phyloP scores from a whole-genome alignment of 2,888 invertebrate species.

The Rhogogaster chlorosoma region DNA sequence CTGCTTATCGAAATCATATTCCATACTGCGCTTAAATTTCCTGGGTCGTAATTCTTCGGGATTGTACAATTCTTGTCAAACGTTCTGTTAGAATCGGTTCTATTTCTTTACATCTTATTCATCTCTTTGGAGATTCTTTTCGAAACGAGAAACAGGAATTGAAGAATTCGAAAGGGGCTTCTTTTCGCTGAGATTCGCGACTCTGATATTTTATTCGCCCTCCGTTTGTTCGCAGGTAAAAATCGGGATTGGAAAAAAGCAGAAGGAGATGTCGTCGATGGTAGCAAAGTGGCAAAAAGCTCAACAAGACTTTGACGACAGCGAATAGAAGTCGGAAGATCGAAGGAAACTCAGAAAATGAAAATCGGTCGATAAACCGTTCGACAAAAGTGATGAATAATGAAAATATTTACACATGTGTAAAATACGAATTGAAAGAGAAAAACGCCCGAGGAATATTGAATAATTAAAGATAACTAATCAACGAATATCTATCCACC shows the following conservation, averaged over 20 bases:
- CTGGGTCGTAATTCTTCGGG: background rate
- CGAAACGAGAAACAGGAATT: background rate
- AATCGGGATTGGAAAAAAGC: conserved; percentile 83
- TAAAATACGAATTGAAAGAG: background rate
- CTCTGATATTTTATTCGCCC: background rate
- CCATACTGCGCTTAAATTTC: background rate
- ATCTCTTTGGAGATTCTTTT: background rate
- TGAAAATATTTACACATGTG: background rate
- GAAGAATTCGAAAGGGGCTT: background rate
- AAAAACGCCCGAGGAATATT: background rate
- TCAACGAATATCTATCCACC: background rate
- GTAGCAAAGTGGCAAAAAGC: conserved; percentile 88
- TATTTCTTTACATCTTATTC: no score
- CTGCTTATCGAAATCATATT: background rate
- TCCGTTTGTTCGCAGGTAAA: conserved; percentile 76
- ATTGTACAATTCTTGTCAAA: background rate
- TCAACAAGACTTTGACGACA: conserved; percentile 78
- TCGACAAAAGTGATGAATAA: conserved; percentile 4
- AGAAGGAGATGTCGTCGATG: conserved; percentile 84
- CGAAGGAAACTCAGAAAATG: background rate
- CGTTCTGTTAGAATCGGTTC: no score
- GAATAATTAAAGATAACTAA: background rate
- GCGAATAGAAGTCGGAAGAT: conserved; percentile 55
- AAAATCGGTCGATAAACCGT: background rate
- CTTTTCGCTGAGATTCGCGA: background rate